A percentile compares a stretch with the other conserved stretches of the same genome.
Evolutionary conservation across 2,113 vertebrate genomes (phyloP).

Genomic region (Oreochromis niloticus): DNA sequence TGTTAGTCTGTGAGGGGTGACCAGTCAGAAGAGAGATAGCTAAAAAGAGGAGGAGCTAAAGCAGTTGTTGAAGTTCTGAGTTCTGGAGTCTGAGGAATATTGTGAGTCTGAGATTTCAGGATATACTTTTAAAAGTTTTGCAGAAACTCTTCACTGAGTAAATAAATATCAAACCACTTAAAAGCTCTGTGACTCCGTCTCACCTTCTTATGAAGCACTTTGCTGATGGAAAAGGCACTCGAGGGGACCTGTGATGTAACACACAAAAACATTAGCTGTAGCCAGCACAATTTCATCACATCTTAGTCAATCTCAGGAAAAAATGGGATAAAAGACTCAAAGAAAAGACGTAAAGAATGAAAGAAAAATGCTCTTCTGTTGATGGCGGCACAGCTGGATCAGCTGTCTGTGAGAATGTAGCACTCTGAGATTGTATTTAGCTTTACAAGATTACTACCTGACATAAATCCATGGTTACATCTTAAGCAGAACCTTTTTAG

Average conservation of each 20-base stretch:
- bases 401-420: too few relatives aligned
- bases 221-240: conserved; percentile 85
- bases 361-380: not conserved
- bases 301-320: not conserved
- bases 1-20: not conserved
- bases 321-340: not conserved
- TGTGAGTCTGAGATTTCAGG: not conserved
- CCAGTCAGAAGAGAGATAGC: not conserved
- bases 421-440: not conserved
- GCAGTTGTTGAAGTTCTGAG: not conserved
- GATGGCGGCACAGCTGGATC: not conserved
- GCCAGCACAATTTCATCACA: not conserved
- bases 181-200: not conserved
- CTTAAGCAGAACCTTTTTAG: too few relatives aligned
- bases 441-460: too few relatives aligned
- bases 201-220: conserved; percentile 95
- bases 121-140: not conserved
- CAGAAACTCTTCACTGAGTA: not conserved
- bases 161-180: not conserved
- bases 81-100: not conserved
- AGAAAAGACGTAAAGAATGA: not conserved
- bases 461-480: too few relatives aligned
- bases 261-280: not conserved
- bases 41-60: not conserved
- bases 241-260: conserved; percentile 79